Evolutionary conservation across 2,888 invertebrate species (phyloP).

Genomic region (Andrena flavipes): DNA sequence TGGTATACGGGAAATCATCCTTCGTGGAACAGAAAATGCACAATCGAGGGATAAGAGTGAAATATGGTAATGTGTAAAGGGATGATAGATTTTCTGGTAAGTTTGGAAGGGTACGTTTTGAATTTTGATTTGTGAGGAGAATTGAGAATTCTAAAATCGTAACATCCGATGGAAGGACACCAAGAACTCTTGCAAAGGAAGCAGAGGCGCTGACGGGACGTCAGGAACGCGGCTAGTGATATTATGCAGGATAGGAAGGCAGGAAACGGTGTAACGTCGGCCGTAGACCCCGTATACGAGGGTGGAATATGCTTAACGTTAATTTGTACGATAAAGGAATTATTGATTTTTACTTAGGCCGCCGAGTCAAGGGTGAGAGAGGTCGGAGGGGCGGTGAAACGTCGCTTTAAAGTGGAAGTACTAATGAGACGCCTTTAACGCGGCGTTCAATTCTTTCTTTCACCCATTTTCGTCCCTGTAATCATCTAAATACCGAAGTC

Average conservation of each 20-base stretch:
- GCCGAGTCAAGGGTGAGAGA: conserved; percentile 78
- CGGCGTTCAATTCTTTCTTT: conserved; percentile 65
- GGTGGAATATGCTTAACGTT: conserved; percentile 83
- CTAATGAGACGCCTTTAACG: conserved; percentile 78
- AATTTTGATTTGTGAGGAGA: neutral
- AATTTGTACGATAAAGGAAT: conserved; percentile 84
- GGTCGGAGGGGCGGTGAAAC: conserved; percentile 68
- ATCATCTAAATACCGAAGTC: conserved; percentile 29
- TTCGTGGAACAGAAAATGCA: no score
- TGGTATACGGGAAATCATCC: no score
- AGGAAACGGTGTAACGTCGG: conserved; percentile 73
- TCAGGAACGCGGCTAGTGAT: conserved; percentile 68
- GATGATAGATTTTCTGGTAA: no score
- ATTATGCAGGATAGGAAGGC: conserved; percentile 75
- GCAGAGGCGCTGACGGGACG: conserved; percentile 51
- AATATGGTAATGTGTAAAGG: no score
- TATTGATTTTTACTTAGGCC: conserved; percentile 83
- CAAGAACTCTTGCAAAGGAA: conserved; percentile 25
- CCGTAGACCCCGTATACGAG: conserved; percentile 74
- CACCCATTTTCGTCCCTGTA: conserved; percentile 29
- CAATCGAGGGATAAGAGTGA: no score
- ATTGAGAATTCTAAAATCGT: conserved; percentile 18
- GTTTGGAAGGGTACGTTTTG: neutral
- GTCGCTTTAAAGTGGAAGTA: conserved; percentile 76
- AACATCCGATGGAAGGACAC: conserved; percentile 8